Evolutionary conservation across 2,888 invertebrate genomes (phyloP), one percentile per base, ranked within the genome.

Genomic region (Falcaria lacertinaria): DNA sequence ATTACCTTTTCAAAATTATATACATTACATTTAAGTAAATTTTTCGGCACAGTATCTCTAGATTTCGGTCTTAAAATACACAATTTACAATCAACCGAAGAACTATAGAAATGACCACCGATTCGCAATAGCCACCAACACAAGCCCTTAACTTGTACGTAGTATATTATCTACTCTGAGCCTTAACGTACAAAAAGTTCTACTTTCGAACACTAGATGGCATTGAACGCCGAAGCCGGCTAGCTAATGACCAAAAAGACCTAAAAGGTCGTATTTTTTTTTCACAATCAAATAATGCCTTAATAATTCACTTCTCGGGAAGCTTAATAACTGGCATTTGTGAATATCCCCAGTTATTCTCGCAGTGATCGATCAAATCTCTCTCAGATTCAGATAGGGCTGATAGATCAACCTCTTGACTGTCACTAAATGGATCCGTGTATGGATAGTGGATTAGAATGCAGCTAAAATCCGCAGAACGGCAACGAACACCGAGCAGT

Each of bases 261-360:
- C 50, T 34, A 8, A 33, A 49, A 41, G 42, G 44, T 54, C 46
- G 38, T 42, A 41, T 49, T 41, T 56, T 66, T 66, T 64, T 68
- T 66, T 68, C 63, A 58, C 57, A 64, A 59, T 42, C 56, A 54
- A 45, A 50, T 52, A 40, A 45, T 42, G 50, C 41, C 48, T 50
- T 49, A 16, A 35, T 40, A 39, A 52, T 80, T 90, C 92, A 92
- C 87, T 91, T 91, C 65, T 89, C 90, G 2, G 94, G 94, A 39
- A 94, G 74, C 72, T 92, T 91, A 50, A 94, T 90, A 43, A 94
- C 90, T 47, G 93, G 93, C 54, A 91, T 85, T 51, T 92, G 91
- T 28, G 90, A 88, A 59, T 90, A 90, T 50, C 91, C 92, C 90
- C 93, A 91, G 47, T 91, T 91, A 48, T 89, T 89, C 64, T 94